These are phyloP conservation scores for Ctenodactylus gundi DNA, from an alignment of 2,113 vertebrate species.

Conservation along the genomic window DNA sequence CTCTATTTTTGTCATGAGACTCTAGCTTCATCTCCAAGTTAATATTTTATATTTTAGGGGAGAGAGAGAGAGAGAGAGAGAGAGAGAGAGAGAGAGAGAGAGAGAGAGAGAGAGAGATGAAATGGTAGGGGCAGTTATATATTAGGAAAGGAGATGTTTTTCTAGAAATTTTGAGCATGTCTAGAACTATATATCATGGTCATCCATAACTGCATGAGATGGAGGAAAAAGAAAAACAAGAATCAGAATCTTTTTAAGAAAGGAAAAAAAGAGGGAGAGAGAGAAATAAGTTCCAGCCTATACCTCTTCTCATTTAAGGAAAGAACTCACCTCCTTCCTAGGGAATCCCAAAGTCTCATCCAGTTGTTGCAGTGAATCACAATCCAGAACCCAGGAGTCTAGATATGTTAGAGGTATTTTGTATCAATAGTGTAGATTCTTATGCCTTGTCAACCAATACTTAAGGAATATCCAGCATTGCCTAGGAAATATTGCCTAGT, in stretches of 20 bases:
- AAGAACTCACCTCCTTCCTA: not conserved
- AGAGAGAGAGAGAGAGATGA: not conserved
- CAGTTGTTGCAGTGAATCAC: not conserved
- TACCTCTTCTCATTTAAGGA: not conserved
- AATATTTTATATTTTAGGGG: too few species aligned
- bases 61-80: too few species aligned
- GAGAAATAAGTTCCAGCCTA: not conserved
- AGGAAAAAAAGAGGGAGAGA: not conserved
- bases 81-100: not conserved
- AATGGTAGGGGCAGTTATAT: not conserved
- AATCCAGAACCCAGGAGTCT: not conserved
- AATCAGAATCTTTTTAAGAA: not conserved
- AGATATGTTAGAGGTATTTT: not conserved
- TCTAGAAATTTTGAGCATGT: not conserved
- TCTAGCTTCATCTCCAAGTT: not conserved
- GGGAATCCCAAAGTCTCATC: not conserved
- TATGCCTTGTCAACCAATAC: not conserved
- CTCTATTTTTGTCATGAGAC: constrained; percentile 17
- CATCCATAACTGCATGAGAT: not conserved
- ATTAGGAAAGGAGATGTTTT: constrained; percentile 1
- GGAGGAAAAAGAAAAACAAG: not conserved
- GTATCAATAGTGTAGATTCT: not conserved
- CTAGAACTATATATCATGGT: not conserved
- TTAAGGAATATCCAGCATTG: not conserved
- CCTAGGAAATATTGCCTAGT: not conserved